phyloP scores from a whole-genome alignment of 2,888 invertebrate genomes.

The Hipparchia semele region DNA sequence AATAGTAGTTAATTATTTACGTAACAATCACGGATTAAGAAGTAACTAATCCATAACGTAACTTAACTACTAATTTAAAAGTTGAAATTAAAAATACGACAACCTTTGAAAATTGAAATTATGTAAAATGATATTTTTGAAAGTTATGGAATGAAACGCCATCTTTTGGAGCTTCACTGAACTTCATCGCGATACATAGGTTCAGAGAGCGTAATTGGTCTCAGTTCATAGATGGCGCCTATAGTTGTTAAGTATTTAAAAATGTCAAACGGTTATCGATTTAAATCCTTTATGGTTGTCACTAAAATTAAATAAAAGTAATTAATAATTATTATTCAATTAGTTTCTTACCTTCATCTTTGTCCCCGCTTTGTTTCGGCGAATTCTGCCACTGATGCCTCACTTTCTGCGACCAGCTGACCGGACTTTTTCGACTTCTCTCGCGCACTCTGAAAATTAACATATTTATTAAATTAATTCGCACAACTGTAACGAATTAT shows the following conservation, averaged over 20 bases:
- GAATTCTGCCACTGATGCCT: conserved; percentile 85
- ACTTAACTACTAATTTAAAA: too few species aligned
- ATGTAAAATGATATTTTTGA: too few species aligned
- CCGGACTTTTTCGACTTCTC: conserved; percentile 78
- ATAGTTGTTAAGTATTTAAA: neutral
- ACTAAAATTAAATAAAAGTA: neutral
- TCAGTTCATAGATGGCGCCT: conserved; percentile 59
- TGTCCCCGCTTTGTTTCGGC: conserved; percentile 63
- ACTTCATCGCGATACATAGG: neutral
- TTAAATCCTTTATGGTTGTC: conserved; percentile 27
- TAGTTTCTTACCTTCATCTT: conserved; percentile 64
- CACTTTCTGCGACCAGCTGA: conserved; percentile 85
- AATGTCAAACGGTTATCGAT: conserved; percentile 5
- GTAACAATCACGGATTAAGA: too few species aligned
- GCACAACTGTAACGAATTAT: neutral
- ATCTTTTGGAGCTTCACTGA: conserved; percentile 18
- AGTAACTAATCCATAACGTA: too few species aligned
- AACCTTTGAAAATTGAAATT: too few species aligned
- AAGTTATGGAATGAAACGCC: conserved; percentile 12
- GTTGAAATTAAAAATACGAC: too few species aligned
- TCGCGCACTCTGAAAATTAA: conserved; percentile 79
- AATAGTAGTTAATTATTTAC: too few species aligned
- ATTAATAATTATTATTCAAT: neutral
- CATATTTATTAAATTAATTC: conserved; percentile 49
- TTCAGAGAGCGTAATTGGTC: neutral